A percentile compares a stretch with the other conserved stretches of the same genome.
Evolutionary conservation across 2,888 invertebrate genomes (phyloP).

Genomic region (Atethmia centrago): DNA sequence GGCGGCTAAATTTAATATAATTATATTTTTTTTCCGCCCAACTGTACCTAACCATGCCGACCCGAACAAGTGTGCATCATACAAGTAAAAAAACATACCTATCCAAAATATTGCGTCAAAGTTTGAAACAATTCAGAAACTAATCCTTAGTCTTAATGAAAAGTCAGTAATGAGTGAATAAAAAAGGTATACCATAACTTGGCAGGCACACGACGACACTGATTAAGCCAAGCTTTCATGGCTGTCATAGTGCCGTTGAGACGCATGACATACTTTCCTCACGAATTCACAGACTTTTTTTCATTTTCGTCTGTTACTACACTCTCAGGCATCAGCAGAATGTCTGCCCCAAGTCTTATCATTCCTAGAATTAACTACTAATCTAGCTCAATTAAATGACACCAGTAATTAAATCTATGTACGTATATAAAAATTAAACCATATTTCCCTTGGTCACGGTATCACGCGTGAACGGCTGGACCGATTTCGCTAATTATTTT

Average conservation of each 20-base stretch:
- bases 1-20: not conserved
- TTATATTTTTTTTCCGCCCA: not conserved
- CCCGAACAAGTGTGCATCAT: not conserved
- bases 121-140: slow-evolving; percentile 2
- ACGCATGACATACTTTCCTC: slow-evolving; percentile 82
- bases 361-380: not conserved
- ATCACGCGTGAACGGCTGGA: too few species aligned
- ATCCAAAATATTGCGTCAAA: not conserved
- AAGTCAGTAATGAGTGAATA: slow-evolving; percentile 53
- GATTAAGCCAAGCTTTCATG: slow-evolving; percentile 80
- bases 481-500: too few species aligned
- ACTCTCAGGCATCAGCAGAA: slow-evolving; percentile 24
- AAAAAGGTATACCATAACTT: slow-evolving; percentile 54
- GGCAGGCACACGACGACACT: slow-evolving; percentile 63
- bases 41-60: not conserved
- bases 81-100: not conserved
- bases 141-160: slow-evolving; percentile 20
- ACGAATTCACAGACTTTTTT: slow-evolving; percentile 63
- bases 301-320: slow-evolving; percentile 64
- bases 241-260: slow-evolving; percentile 69
- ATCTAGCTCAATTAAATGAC: not conserved
- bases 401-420: too few species aligned
- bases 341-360: not conserved
- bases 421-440: too few species aligned
- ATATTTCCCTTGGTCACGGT: too few species aligned